A percentile compares a stretch with the other conserved stretches of the same genome.
Evolutionary conservation across 2,113 vertebrate genomes (phyloP).

Genomic region (Pseudorasbora parva): DNA sequence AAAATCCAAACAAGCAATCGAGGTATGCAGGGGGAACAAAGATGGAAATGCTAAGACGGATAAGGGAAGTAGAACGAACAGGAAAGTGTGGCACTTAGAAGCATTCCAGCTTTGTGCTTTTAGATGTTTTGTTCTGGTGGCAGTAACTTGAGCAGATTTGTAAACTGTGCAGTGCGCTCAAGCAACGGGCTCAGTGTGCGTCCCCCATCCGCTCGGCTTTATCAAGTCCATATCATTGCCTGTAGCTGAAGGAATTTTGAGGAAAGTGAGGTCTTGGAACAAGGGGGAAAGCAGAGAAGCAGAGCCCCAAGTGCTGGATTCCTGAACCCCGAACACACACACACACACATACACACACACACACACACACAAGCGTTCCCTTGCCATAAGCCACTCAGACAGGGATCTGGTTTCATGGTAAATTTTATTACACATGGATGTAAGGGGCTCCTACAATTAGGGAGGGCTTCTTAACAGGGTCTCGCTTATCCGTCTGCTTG

Average conservation of each 20-base stretch:
- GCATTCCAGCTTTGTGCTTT: slow-evolving; percentile 20
- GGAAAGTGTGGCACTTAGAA: slow-evolving; percentile 34
- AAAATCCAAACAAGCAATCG: slow-evolving; percentile 21
- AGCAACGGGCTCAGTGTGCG: slow-evolving; percentile 21
- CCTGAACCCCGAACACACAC: slow-evolving; percentile 18
- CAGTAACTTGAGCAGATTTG: slow-evolving; percentile 31
- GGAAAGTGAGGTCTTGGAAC: slow-evolving; percentile 36
- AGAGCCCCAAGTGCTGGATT: slow-evolving; percentile 21
- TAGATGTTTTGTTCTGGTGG: slow-evolving; percentile 20
- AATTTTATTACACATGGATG: slow-evolving; percentile 57
- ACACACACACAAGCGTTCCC: not conserved
- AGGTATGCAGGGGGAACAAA: slow-evolving; percentile 24
- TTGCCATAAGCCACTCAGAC: slow-evolving; percentile 45
- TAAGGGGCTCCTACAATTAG: slow-evolving; percentile 47
- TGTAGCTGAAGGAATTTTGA: slow-evolving; percentile 40
- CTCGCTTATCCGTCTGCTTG: slow-evolving; percentile 24
- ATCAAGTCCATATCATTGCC: slow-evolving; percentile 46
- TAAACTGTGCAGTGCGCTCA: slow-evolving; percentile 11
- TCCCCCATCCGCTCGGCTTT: slow-evolving; percentile 30
- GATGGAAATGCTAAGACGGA: slow-evolving; percentile 14
- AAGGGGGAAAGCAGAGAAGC: slow-evolving; percentile 34
- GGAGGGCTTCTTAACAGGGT: slow-evolving; percentile 44
- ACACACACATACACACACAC: slow-evolving; percentile 25
- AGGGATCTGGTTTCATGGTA: slow-evolving; percentile 54
- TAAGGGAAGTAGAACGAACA: slow-evolving; percentile 10